phyloP scores from a whole-genome alignment of 1,140 invertebrate species.

The Dinothrombium tinctorium region DNA sequence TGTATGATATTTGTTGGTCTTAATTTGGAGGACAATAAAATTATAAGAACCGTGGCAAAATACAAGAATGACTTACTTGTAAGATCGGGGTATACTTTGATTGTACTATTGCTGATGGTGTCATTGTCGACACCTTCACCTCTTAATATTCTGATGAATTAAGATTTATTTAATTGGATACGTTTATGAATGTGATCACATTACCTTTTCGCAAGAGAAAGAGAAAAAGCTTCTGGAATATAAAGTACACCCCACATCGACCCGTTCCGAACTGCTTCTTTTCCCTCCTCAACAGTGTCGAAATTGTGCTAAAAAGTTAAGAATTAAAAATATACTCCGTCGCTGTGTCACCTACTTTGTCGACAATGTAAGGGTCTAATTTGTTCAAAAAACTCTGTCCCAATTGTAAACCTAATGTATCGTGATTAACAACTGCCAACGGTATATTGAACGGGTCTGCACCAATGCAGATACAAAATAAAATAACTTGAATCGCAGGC shows the following conservation, averaged over 20 bases:
- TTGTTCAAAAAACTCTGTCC: constrained; percentile 3
- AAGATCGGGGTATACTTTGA: constrained; percentile 66
- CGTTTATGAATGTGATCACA: neutral
- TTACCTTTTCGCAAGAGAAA: constrained; percentile 36
- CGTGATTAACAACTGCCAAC: constrained; percentile 43
- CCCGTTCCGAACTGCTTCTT: constrained; percentile 40
- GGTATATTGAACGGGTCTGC: constrained; percentile 56
- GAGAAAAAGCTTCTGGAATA: constrained; percentile 63
- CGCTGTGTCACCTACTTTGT: neutral
- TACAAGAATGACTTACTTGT: constrained; percentile 39
- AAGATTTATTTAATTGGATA: neutral
- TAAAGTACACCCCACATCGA: constrained; percentile 61
- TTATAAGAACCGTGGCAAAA: neutral
- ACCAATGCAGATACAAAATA: constrained; percentile 81
- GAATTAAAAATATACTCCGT: neutral
- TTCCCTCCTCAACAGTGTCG: constrained; percentile 33
- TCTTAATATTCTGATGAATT: constrained; percentile 29
- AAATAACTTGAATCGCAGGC: constrained; percentile 72
- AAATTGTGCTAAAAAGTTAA: constrained; percentile 35
- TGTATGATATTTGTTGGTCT: constrained; percentile 75
- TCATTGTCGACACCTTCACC: constrained; percentile 42
- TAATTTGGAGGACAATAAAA: constrained; percentile 17
- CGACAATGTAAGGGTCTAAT: constrained; percentile 2
- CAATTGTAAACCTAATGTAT: constrained; percentile 9
- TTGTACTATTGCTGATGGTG: constrained; percentile 51